Evolutionary conservation across 2,888 invertebrate species (phyloP), one percentile per base, ranked within the genome.

Genomic region (Hololepta plana): DNA sequence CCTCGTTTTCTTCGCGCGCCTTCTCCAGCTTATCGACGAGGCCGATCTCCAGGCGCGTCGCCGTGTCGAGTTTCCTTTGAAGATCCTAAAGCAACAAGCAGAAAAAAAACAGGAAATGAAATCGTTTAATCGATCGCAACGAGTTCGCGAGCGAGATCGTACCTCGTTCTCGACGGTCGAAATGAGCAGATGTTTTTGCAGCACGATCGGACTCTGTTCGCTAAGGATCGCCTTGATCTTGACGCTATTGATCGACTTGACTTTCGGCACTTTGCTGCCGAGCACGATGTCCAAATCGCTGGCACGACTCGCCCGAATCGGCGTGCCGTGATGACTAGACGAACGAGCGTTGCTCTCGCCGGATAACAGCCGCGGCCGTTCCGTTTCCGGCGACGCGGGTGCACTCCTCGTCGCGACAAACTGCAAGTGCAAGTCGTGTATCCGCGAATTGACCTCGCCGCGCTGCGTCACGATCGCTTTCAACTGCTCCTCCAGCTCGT

Each of bases 121-220:
- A n/a, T n/a, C n/a, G n/a, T n/a, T n/a, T n/a, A n/a, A n/a, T n/a
- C n/a, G n/a, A n/a, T n/a, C n/a, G n/a, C n/a, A n/a, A n/a, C n/a
- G n/a, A n/a, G n/a, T n/a, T n/a, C n/a, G n/a, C n/a, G n/a, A n/a
- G n/a, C n/a, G n/a, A n/a, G n/a, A n/a, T n/a, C 56, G 46, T 45
- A 81, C 82, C 73, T 85, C 79, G 62, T 82, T 82, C 52, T 80
- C 74, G 48, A 80, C 77, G 49, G 79, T 76, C 43, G 75, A 67
- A 15, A 72, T 74, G 38, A 85, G 68, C 37, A 85, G 62, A 58
- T 84, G 84, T 42, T 81, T 70, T 55, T 81, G 81, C 46, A 85
- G 64, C 59, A 82, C 79, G 39, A 82, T 58, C 31, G 79, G 73
- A 58, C 79, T 77, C 42, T 70, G 69, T 62, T 85, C 84, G 43